A percentile compares a stretch with the other conserved stretches of the same genome.
Evolutionary conservation across 2,797 vertebrate genomes (phyloP).

Genomic region (Phoeniculus purpureus): DNA sequence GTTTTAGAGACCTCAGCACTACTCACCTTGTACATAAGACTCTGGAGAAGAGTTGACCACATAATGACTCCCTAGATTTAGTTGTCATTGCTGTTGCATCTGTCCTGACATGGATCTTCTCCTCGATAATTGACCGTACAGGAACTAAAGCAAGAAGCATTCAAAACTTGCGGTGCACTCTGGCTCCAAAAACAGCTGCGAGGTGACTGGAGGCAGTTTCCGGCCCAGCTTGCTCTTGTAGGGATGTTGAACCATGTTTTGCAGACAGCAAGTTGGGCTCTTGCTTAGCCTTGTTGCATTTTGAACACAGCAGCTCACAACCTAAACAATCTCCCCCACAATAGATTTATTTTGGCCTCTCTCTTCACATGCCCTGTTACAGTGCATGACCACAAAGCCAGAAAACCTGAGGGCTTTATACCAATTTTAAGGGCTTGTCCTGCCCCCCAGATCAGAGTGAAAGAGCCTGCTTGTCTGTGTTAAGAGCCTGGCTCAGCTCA

Average conservation of each 20-base stretch:
- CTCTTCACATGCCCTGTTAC: not conserved
- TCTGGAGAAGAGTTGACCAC: not conserved
- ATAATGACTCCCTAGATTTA: not conserved
- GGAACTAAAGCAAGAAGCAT: constrained; percentile 14
- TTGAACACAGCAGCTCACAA: not conserved
- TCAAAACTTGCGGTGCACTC: not conserved
- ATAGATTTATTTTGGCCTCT: not conserved
- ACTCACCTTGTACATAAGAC: not conserved
- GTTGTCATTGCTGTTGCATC: not conserved
- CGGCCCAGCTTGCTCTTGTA: not conserved
- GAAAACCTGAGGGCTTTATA: not conserved
- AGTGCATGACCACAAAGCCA: not conserved
- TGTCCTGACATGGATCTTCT: not conserved
- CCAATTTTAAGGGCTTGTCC: not conserved
- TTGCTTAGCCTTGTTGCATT: not conserved
- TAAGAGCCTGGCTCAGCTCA: not conserved
- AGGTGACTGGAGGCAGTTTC: not conserved
- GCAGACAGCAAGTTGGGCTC: not conserved
- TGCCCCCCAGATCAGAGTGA: not conserved
- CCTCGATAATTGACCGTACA: not conserved
- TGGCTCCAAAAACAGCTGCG: not conserved
- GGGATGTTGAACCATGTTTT: not conserved
- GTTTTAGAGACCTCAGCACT: not conserved
- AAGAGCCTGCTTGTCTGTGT: not conserved
- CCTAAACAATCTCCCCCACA: not conserved